phyloP scores from a whole-genome alignment of 2,888 invertebrate genomes.

The Caenorhabditis panamensis region DNA sequence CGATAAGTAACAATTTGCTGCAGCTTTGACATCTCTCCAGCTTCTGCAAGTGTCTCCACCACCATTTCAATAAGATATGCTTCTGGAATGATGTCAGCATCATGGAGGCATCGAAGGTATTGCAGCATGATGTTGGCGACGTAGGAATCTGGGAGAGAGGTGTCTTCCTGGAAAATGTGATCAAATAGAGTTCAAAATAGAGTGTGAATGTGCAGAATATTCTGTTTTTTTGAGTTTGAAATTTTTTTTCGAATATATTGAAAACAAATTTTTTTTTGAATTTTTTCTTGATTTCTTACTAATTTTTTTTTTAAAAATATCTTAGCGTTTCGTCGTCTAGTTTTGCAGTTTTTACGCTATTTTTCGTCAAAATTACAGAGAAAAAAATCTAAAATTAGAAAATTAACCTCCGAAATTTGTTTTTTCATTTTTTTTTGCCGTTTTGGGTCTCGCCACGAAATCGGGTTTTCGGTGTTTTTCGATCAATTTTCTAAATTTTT shows the following conservation, averaged over 20 bases:
- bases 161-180: constrained; percentile 56
- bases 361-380: too few species aligned
- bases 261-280: neutral
- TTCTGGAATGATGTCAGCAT: constrained; percentile 44
- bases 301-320: constrained; percentile 14
- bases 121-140: constrained; percentile 65
- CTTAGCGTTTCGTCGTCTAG: neutral
- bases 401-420: too few species aligned
- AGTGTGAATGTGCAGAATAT: too few species aligned
- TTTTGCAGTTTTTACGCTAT: neutral
- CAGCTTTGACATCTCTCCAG: constrained; percentile 66
- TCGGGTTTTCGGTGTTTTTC: too few species aligned
- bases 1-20: constrained; percentile 73
- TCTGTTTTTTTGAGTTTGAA: neutral
- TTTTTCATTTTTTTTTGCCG: constrained; percentile 3
- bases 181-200: too few species aligned
- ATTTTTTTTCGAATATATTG: neutral
- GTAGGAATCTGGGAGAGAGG: constrained; percentile 52
- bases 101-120: constrained; percentile 58
- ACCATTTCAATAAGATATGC: constrained; percentile 71
- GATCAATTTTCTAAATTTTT: neutral
- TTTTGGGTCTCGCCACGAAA: too few species aligned
- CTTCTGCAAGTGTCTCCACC: constrained; percentile 67
- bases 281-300: too few species aligned
- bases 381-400: neutral